A percentile compares a stretch with the other conserved stretches of the same genome.
These are phyloP conservation scores for Tachyglossus aculeatus DNA, from an alignment of 2,797 vertebrate species.

Conservation along the genomic window DNA sequence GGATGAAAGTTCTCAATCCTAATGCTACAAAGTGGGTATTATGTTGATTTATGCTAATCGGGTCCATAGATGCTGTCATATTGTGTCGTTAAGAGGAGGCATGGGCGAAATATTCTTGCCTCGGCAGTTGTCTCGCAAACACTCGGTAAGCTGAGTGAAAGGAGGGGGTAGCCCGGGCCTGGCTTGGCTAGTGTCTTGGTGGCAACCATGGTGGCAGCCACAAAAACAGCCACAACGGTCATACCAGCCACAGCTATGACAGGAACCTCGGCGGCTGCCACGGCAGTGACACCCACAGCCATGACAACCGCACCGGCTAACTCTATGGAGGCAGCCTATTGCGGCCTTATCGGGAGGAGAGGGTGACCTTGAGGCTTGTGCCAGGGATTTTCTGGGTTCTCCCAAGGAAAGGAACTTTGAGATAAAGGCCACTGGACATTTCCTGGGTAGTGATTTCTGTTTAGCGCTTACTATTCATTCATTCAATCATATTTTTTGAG, in stretches of 20 bases:
- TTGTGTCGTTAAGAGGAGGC: conserved; percentile 54
- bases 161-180: neutral
- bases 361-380: neutral
- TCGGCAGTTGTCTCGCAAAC: conserved; percentile 30
- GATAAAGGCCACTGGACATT: neutral
- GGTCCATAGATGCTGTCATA: conserved; percentile 55
- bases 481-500: too few relatives aligned
- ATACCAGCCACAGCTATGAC: neutral
- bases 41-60: conserved; percentile 69
- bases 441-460: too few relatives aligned
- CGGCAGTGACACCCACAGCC: too few relatives aligned
- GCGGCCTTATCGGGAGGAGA: neutral
- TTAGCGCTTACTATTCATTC: too few relatives aligned
- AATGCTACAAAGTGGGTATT: conserved; percentile 61
- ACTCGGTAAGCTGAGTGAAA: conserved; percentile 29
- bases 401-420: neutral
- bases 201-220: neutral
- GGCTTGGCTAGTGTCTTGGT: too few relatives aligned
- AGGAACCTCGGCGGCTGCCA: too few relatives aligned
- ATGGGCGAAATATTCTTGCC: conserved; percentile 45
- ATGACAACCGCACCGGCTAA: too few relatives aligned
- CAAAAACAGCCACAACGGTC: neutral
- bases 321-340: too few relatives aligned
- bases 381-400: neutral
- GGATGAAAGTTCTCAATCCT: conserved; percentile 62